A percentile compares a stretch with the other conserved stretches of the same genome.
Conservation (phyloP, 2,113 vertebrate genomes). For the Ammospiza nelsoni region DNA sequence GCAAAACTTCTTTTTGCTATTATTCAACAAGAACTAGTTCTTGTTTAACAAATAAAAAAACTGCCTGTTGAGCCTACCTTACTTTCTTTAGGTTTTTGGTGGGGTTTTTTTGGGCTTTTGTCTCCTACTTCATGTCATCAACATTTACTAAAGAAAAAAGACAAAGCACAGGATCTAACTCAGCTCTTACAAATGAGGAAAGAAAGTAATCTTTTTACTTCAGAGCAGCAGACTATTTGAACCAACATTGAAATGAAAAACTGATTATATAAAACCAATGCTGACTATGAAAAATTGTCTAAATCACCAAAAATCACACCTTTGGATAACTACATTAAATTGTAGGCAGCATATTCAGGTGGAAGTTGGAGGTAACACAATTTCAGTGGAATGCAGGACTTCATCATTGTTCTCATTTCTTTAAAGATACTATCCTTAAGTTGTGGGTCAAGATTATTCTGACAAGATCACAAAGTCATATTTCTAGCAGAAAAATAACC, state of each 20-base stretch:
- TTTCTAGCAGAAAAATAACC: background rate
- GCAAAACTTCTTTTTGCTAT: background rate
- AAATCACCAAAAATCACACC: background rate
- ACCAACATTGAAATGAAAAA: background rate
- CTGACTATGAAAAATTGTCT: background rate
- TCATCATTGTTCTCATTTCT: background rate
- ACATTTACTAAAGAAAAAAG: background rate
- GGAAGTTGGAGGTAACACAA: background rate
- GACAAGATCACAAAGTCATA: background rate
- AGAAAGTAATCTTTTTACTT: background rate
- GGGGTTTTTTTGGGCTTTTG: rapidly evolving
- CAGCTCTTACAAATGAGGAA: background rate
- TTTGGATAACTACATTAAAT: background rate
- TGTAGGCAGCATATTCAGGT: background rate
- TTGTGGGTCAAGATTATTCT: background rate
- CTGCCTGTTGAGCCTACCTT: background rate
- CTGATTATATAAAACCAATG: background rate
- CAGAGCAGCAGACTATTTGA: background rate
- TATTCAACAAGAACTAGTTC: background rate
- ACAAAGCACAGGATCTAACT: background rate
- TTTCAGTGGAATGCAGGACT: background rate
- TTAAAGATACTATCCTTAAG: background rate
- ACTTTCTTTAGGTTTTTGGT: background rate
- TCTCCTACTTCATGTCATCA: background rate
- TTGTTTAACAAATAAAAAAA: background rate